Conservation (phyloP, 2,113 vertebrate species). For the Pontoporia blainvillei region DNA sequence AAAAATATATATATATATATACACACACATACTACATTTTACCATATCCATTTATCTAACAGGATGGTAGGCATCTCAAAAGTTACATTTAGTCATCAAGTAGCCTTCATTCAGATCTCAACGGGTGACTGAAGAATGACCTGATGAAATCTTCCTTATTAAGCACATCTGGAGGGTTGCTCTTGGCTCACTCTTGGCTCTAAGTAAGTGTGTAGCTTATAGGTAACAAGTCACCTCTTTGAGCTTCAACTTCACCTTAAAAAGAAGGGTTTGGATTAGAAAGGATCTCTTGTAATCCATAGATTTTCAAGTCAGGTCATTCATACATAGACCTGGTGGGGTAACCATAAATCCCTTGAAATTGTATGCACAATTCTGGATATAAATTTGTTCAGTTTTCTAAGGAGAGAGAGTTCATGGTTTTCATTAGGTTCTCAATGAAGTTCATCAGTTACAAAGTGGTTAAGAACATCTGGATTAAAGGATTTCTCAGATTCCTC, state of each 20-base stretch:
- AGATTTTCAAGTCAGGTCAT: neutral
- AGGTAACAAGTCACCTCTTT: neutral
- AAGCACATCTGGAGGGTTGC: neutral
- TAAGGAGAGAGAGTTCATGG: neutral
- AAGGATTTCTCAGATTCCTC: neutral
- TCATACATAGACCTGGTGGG: neutral
- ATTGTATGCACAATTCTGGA: neutral
- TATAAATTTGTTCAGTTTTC: neutral
- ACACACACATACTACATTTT: neutral
- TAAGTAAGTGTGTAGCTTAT: neutral
- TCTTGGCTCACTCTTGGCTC: neutral
- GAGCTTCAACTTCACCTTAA: neutral
- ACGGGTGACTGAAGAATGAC: neutral
- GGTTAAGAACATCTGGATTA: neutral
- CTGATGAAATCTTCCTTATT: neutral
- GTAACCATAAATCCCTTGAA: neutral
- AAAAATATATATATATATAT: too few relatives aligned
- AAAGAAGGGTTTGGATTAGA: neutral
- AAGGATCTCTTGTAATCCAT: neutral
- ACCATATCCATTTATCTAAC: constrained; percentile 7
- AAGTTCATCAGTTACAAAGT: neutral
- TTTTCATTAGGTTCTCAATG: neutral
- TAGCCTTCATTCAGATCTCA: neutral
- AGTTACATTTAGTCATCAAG: neutral
- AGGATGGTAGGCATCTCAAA: constrained; percentile 8